Evolutionary conservation across 2,113 vertebrate species (phyloP).

Genomic region (Cyphomyrus plagiostoma): DNA sequence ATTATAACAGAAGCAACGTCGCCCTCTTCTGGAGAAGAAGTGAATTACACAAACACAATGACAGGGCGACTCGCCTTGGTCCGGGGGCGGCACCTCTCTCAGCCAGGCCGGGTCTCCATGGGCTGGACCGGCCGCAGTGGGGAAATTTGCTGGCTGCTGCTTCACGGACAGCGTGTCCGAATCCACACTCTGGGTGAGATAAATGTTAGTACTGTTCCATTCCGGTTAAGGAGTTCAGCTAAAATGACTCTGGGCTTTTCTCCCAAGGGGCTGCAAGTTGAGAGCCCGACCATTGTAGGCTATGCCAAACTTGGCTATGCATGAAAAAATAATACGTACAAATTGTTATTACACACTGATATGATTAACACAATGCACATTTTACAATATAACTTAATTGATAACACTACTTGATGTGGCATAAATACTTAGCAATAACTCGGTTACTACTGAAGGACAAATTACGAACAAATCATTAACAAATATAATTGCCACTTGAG

Average conservation of each 20-base stretch:
- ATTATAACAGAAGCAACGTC: neutral
- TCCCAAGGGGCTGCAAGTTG: neutral
- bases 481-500: too few species aligned
- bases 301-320: too few species aligned
- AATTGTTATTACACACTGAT: neutral
- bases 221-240: neutral
- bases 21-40: neutral
- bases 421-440: too few species aligned
- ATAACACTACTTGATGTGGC: too few species aligned
- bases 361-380: neutral
- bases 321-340: neutral
- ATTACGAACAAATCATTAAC: too few species aligned
- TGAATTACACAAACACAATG: neutral
- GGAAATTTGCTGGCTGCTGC: conserved; percentile 36
- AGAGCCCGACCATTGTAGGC: neutral
- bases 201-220: conserved; percentile 6
- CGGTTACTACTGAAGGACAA: too few species aligned
- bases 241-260: neutral
- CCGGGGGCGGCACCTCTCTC: conserved; percentile 42
- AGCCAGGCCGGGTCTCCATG: conserved; percentile 33
- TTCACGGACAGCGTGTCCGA: conserved; percentile 37
- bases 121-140: conserved; percentile 18
- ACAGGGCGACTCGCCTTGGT: conserved; percentile 42
- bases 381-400: neutral
- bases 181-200: conserved; percentile 48